A percentile compares a stretch with the other conserved stretches of the same genome.
Evolutionary conservation across 2,888 invertebrate genomes (phyloP).

Genomic region (Thera obeliscata): DNA sequence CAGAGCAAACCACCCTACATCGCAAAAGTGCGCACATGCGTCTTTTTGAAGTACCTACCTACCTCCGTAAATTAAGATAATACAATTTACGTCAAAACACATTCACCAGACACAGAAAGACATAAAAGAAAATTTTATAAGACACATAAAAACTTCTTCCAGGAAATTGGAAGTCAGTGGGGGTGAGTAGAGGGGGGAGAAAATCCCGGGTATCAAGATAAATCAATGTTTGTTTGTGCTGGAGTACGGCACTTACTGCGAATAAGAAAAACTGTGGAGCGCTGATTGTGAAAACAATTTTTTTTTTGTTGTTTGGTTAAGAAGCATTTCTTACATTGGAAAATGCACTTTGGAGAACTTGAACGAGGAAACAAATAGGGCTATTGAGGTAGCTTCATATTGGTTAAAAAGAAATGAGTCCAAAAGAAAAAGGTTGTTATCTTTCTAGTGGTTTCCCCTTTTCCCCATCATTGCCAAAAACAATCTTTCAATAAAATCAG

Average conservation of each 20-base stretch:
- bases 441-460: too few species aligned
- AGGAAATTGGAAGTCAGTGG: conserved; percentile 77
- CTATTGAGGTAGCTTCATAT: too few species aligned
- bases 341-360: too few species aligned
- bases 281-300: too few species aligned
- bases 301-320: too few species aligned
- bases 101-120: conserved; percentile 37
- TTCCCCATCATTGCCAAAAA: too few species aligned
- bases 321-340: too few species aligned
- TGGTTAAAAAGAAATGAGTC: too few species aligned
- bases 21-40: conserved; percentile 18
- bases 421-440: too few species aligned
- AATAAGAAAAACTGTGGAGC: conserved; percentile 57
- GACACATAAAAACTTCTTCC: conserved; percentile 78
- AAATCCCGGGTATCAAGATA: conserved; percentile 81
- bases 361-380: too few species aligned
- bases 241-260: conserved; percentile 71
- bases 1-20: neutral
- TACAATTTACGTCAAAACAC: conserved; percentile 35
- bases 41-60: conserved; percentile 15
- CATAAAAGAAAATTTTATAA: conserved; percentile 77
- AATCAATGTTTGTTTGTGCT: conserved; percentile 80
- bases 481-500: too few species aligned
- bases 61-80: conserved; percentile 29
- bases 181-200: conserved; percentile 53